A percentile compares a stretch with the other conserved stretches of the same genome.
Evolutionary conservation across 2,888 invertebrate species (phyloP).

Genomic region (Dasysyrphus tricinctus): DNA sequence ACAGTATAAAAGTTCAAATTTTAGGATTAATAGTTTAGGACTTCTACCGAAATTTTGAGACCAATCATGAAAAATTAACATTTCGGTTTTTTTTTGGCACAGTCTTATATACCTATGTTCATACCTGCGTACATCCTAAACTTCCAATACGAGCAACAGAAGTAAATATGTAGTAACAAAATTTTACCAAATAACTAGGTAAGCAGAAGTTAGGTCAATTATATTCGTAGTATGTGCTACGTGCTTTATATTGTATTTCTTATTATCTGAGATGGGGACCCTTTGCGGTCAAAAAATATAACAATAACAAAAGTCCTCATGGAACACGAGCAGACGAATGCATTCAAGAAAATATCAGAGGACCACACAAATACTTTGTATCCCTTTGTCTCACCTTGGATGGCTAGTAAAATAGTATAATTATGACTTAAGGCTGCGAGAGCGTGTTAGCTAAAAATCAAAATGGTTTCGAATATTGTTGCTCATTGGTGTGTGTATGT

Average conservation of each 20-base stretch:
- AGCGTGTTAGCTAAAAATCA: conserved; percentile 32
- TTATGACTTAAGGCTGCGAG: conserved; percentile 28
- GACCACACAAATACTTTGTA: conserved; percentile 1
- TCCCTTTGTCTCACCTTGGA: conserved; percentile 35
- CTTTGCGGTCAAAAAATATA: conserved; percentile 29
- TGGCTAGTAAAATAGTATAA: conserved; percentile 46
- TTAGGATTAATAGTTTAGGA: too few relatives aligned
- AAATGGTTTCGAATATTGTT: conserved; percentile 42
- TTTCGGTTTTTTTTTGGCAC: too few relatives aligned
- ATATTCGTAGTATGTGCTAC: background rate
- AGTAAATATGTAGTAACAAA: too few relatives aligned
- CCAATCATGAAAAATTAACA: too few relatives aligned
- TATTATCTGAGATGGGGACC: background rate
- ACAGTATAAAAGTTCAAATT: too few relatives aligned
- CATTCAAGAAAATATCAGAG: conserved; percentile 27
- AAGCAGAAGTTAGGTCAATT: background rate
- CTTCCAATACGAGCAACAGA: too few relatives aligned
- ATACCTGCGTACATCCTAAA: too few relatives aligned
- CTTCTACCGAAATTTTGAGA: too few relatives aligned
- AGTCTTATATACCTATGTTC: too few relatives aligned
- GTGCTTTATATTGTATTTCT: background rate
- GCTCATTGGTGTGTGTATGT: conserved; percentile 3
- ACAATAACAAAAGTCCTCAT: background rate
- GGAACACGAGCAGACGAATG: conserved; percentile 14
- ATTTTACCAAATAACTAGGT: too few relatives aligned